Evolutionary conservation across 2,113 vertebrate genomes (phyloP).

Genomic region (Plotosus lineatus): DNA sequence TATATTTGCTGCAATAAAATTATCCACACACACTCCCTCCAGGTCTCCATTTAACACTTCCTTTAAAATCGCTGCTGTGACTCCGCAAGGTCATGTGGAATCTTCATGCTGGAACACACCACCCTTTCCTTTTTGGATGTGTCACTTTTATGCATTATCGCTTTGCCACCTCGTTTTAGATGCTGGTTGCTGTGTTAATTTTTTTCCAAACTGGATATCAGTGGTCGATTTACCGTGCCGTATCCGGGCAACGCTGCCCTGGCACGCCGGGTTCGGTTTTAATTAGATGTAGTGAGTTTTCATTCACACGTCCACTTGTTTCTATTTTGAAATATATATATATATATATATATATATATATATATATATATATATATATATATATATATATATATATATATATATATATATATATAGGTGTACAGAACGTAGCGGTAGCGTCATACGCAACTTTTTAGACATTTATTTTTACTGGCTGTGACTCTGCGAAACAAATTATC

Average conservation of each 20-base stretch:
- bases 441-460: conserved; percentile 32
- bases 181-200: conserved; percentile 19
- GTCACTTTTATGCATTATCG: not conserved
- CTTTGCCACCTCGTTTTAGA: conserved; percentile 1
- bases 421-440: no score
- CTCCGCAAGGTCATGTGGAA: not conserved
- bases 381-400: not conserved
- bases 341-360: not conserved
- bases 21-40: not conserved
- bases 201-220: not conserved
- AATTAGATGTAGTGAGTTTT: not conserved
- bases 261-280: not conserved
- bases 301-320: not conserved
- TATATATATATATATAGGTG: not conserved
- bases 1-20: conserved; percentile 11
- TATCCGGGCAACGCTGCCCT: not conserved
- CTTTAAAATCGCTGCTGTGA: conserved; percentile 1
- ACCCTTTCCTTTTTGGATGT: not conserved
- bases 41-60: not conserved
- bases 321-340: not conserved
- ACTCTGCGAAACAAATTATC: no score
- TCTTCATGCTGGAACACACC: not conserved
- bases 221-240: not conserved
- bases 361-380: not conserved
- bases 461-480: no score